Conservation (phyloP, 1,140 invertebrate genomes). For the Wiebesia pumilae region DNA sequence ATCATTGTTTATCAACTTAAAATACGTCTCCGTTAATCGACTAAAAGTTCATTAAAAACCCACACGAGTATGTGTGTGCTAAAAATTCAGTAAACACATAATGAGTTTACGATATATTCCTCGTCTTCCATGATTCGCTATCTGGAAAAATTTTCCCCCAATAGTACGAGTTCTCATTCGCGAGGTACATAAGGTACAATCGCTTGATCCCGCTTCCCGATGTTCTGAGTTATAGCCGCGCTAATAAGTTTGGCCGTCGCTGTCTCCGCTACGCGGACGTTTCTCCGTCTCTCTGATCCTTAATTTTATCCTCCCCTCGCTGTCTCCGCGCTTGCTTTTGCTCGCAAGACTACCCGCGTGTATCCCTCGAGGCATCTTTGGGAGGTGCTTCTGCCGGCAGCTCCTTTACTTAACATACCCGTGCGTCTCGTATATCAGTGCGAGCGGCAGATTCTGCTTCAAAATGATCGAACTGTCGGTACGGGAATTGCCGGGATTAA, state of each 20-base stretch:
- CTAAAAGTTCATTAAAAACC: too few species aligned
- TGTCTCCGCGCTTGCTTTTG: background rate
- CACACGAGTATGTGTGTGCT: too few species aligned
- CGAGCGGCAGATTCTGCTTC: conserved; percentile 3
- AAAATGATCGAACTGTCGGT: conserved; percentile 44
- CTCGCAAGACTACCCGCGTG: background rate
- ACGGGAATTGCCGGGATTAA: conserved; percentile 26
- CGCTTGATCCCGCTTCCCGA: background rate
- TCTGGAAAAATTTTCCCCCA: background rate
- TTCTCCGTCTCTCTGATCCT: background rate
- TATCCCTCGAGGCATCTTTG: conserved; percentile 21
- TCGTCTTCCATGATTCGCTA: too few species aligned
- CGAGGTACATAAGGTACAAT: background rate
- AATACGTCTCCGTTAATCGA: too few species aligned
- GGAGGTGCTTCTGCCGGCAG: background rate
- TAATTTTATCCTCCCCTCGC: background rate
- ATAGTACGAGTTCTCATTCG: background rate
- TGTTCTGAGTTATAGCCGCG: conserved; percentile 5
- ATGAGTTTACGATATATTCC: too few species aligned
- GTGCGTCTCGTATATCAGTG: conserved; percentile 11
- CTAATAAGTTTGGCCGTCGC: conserved; percentile 8
- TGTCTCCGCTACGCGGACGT: background rate
- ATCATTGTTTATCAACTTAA: too few species aligned
- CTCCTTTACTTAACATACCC: conserved; percentile 20
- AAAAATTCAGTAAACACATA: too few species aligned